These are phyloP conservation scores for Sturnira hondurensis DNA, from an alignment of 2,113 vertebrate species.

Conservation along the genomic window DNA sequence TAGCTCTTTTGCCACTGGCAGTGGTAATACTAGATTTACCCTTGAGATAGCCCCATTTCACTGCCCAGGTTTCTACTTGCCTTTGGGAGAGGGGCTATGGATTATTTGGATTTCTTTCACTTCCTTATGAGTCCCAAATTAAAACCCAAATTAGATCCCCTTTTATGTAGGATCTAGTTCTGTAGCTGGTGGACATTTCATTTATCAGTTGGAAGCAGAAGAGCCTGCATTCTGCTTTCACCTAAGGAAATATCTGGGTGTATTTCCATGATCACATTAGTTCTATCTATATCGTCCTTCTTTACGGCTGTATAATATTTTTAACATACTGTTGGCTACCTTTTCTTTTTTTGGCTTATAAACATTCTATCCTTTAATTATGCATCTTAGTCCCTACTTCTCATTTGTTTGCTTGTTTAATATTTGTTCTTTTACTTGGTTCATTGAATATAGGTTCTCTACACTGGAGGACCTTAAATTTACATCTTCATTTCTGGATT, in stretches of 20 bases:
- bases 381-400: neutral
- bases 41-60: neutral
- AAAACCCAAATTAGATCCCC: neutral
- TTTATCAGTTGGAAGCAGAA: neutral
- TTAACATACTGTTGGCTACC: neutral
- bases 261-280: neutral
- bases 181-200: neutral
- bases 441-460: neutral
- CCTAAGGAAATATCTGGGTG: neutral
- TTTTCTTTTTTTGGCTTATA: slow-evolving; percentile 4
- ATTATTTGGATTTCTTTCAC: neutral
- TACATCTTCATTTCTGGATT: neutral
- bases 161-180: neutral
- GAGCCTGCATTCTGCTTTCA: neutral
- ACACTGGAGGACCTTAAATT: neutral
- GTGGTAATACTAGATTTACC: neutral
- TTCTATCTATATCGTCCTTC: neutral
- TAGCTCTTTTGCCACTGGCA: neutral
- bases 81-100: neutral
- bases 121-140: neutral
- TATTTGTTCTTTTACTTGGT: neutral
- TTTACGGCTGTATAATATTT: neutral
- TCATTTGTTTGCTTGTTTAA: neutral
- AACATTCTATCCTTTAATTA: neutral
- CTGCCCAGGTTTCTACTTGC: neutral